A percentile compares a stretch with the other conserved stretches of the same genome.
Conservation (phyloP, 2,888 invertebrate genomes). For the Pterostichus madidus region DNA sequence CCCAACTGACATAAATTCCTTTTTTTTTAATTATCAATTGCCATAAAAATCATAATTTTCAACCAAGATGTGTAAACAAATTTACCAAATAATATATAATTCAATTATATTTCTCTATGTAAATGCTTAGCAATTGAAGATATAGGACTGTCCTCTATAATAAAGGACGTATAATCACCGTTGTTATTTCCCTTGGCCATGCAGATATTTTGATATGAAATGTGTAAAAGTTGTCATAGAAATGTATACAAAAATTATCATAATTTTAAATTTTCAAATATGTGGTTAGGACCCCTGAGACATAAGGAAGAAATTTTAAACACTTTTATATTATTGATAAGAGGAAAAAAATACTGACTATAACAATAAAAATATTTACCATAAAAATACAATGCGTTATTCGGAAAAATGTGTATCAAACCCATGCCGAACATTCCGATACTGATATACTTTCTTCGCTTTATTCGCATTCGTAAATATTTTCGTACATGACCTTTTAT, state of each 20-base stretch:
- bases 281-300: neutral
- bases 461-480: slow-evolving; percentile 53
- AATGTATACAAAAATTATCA: neutral
- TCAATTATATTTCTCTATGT: too few relatives aligned
- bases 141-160: too few relatives aligned
- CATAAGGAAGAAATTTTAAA: neutral
- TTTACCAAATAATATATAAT: too few relatives aligned
- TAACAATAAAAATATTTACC: slow-evolving; percentile 31
- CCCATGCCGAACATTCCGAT: slow-evolving; percentile 23
- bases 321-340: slow-evolving; percentile 3
- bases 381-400: slow-evolving; percentile 34
- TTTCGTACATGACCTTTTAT: slow-evolving; percentile 52
- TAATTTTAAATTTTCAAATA: neutral
- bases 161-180: too few relatives aligned
- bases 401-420: slow-evolving; percentile 37
- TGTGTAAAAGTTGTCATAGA: too few relatives aligned
- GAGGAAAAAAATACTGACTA: slow-evolving; percentile 8
- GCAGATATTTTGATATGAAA: too few relatives aligned
- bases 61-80: too few relatives aligned
- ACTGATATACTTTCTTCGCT: slow-evolving; percentile 30
- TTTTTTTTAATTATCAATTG: too few relatives aligned
- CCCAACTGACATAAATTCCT: too few relatives aligned
- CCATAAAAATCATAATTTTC: too few relatives aligned
- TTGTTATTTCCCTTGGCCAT: too few relatives aligned
- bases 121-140: too few relatives aligned